Base-by-base conservation (phyloP, 1,140 invertebrate species). In the Sycophaga agraensis region DNA sequence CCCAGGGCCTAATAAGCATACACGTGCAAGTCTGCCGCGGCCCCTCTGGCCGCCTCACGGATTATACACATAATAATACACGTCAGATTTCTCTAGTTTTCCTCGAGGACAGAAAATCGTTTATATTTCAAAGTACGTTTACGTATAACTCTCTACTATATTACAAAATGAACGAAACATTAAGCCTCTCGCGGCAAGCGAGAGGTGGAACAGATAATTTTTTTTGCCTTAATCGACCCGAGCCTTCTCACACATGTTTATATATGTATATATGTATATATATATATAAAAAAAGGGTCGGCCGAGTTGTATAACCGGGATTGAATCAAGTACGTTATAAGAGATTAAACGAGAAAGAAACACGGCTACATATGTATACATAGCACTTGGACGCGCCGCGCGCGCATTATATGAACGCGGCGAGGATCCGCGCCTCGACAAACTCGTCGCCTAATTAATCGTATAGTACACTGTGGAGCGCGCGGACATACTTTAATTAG, bases 21-120 rank as follows among this genome's bases (percentile, higher is more conserved):
- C 17, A 8, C 14, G 24, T 22, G 50, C 43, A 37, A n/a, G 19
- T n/a, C 14, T 31, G 68, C 56, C 73, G 72, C 73, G 66, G 72
- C 71, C 71, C 74, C 5, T 6, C 28, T 73, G 73, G 70, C 69
- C 76, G 73, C 73, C 64, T 74, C 68, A 26, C 50, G 48, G 48
- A 50, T 63, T 63, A 57, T 63, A 57, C 61, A 58, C 61, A 63
- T 56, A 63, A 63, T 63, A 58, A 63, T 57, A 63, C 54, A 57
- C 54, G 61, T 58, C 34, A 37, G 17, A 56, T 58, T 59, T 31
- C 39, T 56, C 28, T 22, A 45, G 17, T 21, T 62, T 43, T 45
- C 12, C 11, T 49, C 51, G 45, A 14, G 31, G 54, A 50, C 45
- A 56, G 40, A 40, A 40, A 35, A 58, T 63, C 40, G 39, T 53